phyloP scores from a whole-genome alignment of 2,113 vertebrate species.

The Neotoma lepida region DNA sequence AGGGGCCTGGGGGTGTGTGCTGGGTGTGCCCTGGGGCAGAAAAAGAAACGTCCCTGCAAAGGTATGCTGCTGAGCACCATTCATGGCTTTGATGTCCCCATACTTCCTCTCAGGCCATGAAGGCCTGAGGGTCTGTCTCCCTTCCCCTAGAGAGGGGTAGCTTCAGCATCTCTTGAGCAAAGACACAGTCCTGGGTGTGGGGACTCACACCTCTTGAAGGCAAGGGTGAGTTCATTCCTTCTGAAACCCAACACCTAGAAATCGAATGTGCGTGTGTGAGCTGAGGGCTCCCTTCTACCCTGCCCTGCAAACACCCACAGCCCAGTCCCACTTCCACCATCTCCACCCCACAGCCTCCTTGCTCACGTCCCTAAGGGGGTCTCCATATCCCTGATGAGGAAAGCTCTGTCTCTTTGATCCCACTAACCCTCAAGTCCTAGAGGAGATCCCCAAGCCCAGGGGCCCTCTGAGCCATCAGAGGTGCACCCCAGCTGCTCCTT shows the following conservation, averaged over 20 bases:
- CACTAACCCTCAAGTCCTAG: background rate
- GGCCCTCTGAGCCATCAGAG: background rate
- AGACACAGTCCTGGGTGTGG: background rate
- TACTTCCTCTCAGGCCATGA: background rate
- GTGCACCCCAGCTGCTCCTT: background rate
- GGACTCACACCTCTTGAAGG: background rate
- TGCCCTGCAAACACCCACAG: background rate
- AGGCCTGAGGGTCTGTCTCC: background rate
- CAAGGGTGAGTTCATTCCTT: background rate
- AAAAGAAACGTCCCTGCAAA: background rate
- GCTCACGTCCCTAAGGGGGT: fast-evolving
- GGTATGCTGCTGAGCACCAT: background rate
- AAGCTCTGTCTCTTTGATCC: background rate
- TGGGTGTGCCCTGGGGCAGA: background rate
- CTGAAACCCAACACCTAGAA: background rate
- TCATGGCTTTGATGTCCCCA: background rate
- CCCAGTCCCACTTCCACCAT: background rate
- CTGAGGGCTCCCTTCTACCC: background rate
- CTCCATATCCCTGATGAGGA: background rate
- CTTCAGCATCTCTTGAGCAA: background rate
- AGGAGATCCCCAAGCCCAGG: background rate
- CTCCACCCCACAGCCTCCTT: background rate
- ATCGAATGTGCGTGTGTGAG: fast-evolving
- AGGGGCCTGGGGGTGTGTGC: background rate
- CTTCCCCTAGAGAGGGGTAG: background rate